Conservation (phyloP, 2,888 invertebrate genomes). For the Kryphioiulus occultus region DNA sequence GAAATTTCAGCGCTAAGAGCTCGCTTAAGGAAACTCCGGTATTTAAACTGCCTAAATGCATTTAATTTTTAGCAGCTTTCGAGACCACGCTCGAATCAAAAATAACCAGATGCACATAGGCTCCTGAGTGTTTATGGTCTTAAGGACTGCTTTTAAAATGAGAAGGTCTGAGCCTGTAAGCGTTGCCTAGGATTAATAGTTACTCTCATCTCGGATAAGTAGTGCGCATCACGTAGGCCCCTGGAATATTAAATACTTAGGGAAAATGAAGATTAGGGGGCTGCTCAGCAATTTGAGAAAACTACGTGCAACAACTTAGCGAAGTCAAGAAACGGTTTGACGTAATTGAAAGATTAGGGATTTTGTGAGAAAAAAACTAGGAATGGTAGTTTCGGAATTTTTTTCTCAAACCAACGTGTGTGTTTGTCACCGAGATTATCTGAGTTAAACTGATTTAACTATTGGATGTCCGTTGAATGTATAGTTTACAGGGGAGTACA, state of each 20-base stretch:
- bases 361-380: not conserved
- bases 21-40: not conserved
- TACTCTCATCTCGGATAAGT: not conserved
- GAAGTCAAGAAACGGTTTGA: not conserved
- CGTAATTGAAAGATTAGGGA: not conserved
- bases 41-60: not conserved
- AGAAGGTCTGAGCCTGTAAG: not conserved
- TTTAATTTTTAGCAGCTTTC: not conserved
- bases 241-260: not conserved
- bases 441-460: no score
- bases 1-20: not conserved
- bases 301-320: not conserved
- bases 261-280: not conserved
- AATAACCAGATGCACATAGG: not conserved
- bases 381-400: no score
- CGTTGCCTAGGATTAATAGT: not conserved
- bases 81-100: not conserved
- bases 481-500: no score
- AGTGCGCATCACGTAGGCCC: not conserved
- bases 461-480: no score
- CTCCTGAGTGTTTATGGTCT: not conserved
- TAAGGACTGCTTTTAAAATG: conserved; percentile 2
- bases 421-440: no score
- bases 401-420: no score
- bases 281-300: not conserved